Evolutionary conservation across 2,888 invertebrate species (phyloP), one percentile per base, ranked within the genome.

Genomic region (Oasisia sp.): DNA sequence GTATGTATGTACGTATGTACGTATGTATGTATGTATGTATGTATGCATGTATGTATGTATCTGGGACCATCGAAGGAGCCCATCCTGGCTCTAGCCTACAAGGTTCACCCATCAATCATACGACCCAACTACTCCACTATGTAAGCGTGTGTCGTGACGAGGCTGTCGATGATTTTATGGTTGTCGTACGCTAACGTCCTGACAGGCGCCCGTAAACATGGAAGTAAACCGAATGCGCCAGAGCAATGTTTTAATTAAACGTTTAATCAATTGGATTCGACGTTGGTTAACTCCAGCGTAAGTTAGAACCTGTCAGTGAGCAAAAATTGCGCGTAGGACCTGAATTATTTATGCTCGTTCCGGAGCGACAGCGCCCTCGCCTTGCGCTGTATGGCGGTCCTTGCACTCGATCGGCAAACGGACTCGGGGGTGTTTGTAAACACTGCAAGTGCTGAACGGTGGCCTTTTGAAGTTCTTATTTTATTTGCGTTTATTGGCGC

Each of bases 261-360:
- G 74, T 74, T 74, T 74, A 74, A 74, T 27, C 74, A 74, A 74
- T 74, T 74, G 74, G n/a, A 74, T 27, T 74, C 74, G 74, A 74
- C 27, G 74, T 74, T 74, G n/a, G 74, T 74, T 74, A 74, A n/a
- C 74, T 74, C 74, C 74, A 74, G 74, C 74, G n/a, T 74, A 19
- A 74, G 27, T 74, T 74, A 74, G 5, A 7, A n/a, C 19, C 74
- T 74, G 74, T 74, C 0, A 27, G 4, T 27, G 74, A n/a, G 74
- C 74, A n/a, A 27, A 74, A 19, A 74, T 74, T 74, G 74, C 74
- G 74, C 74, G 74, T 74, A n/a, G 74, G 74, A 27, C 74, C 74
- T 74, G 74, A 74, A 74, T 74, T 19, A 74, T 74, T 74, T 74
- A 74, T 74, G 27, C n/a, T 74, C 74, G 19, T 74, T 19, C 74